phyloP scores from a whole-genome alignment of 1,140 invertebrate species.

The Drosophila persimilis region DNA sequence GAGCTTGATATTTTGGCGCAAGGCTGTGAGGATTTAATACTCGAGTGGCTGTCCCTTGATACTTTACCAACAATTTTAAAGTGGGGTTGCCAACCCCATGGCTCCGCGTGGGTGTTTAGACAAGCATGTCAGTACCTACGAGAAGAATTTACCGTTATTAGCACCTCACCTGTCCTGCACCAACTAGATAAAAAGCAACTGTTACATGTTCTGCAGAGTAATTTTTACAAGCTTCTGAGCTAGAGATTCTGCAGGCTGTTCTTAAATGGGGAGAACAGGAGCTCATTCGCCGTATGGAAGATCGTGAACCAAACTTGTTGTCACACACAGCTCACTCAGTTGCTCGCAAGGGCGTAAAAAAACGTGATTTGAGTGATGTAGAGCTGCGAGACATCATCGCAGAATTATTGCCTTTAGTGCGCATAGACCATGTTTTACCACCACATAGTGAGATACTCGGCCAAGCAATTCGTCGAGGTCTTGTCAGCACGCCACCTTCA shows the following conservation, averaged over 20 bases:
- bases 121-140: constrained; percentile 92
- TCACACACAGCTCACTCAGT: too few species aligned
- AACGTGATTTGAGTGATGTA: constrained; percentile 92
- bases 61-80: constrained; percentile 90
- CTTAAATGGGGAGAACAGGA: constrained; percentile 96
- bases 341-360: constrained; percentile 92
- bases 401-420: constrained; percentile 91
- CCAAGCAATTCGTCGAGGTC: constrained; percentile 91
- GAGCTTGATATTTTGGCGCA: constrained; percentile 88
- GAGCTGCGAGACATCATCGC: constrained; percentile 94
- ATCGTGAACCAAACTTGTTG: constrained; percentile 94
- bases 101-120: constrained; percentile 94
- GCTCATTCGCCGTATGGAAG: constrained; percentile 91
- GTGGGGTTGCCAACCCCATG: constrained; percentile 94
- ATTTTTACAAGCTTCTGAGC: constrained; percentile 96
- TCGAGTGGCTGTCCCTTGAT: constrained; percentile 92
- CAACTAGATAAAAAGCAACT: constrained; percentile 92
- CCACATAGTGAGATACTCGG: constrained; percentile 92
- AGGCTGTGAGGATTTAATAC: constrained; percentile 97
- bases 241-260: constrained; percentile 93
- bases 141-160: constrained; percentile 85
- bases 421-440: constrained; percentile 95
- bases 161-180: constrained; percentile 86
- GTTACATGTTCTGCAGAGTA: constrained; percentile 91
- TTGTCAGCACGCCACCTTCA: constrained; percentile 92